Conservation (phyloP, 2,797 vertebrate species). For the Emys orbicularis region DNA sequence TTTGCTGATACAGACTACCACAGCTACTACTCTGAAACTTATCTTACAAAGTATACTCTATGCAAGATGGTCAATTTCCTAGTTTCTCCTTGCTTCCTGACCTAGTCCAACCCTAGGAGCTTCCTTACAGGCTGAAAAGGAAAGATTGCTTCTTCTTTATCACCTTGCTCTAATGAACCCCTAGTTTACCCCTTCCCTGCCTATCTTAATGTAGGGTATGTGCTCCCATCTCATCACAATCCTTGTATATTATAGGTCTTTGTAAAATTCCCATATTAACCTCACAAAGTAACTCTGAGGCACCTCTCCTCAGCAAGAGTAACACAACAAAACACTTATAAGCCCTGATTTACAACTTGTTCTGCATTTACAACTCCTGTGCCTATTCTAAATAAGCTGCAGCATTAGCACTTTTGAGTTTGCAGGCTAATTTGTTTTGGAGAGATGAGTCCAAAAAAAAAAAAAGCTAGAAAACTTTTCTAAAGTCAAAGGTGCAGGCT, state of each 20-base stretch:
- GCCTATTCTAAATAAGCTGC: not conserved
- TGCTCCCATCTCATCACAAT: not conserved
- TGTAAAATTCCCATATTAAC: not conserved
- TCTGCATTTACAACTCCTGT: not conserved
- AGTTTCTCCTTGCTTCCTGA: not conserved
- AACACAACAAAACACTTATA: not conserved
- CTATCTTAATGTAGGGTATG: not conserved
- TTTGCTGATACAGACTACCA: too few relatives aligned
- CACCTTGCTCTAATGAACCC: not conserved
- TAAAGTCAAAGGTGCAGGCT: not conserved
- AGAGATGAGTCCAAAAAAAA: not conserved
- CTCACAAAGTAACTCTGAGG: not conserved
- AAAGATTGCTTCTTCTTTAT: not conserved
- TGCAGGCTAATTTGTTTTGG: not conserved
- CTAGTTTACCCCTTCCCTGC: not conserved
- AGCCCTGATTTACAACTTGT: not conserved
- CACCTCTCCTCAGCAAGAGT: not conserved
- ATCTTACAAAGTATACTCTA: not conserved
- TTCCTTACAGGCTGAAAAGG: not conserved
- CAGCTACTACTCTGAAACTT: too few relatives aligned
- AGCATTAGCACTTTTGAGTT: not conserved
- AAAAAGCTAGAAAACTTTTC: not conserved
- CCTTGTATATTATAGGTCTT: not conserved
- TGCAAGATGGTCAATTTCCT: not conserved
- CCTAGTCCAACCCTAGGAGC: not conserved